Evolutionary conservation across 2,797 vertebrate species (phyloP), one percentile per base, ranked within the genome.

Genomic region (Smutsia temminckii): DNA sequence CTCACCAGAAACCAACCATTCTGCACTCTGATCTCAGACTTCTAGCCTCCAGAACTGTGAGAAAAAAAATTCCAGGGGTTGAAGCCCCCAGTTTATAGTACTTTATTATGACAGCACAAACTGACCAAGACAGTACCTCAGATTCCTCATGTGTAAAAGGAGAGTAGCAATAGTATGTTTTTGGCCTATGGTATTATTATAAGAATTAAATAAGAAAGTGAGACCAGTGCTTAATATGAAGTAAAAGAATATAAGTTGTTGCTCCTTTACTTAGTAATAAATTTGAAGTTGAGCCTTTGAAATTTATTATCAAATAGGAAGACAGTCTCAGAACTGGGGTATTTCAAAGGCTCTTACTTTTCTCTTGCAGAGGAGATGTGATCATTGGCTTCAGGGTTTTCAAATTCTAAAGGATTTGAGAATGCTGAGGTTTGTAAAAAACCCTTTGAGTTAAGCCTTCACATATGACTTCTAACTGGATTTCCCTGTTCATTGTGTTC

Each of bases 401-500:
- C 85, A 95, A 68, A 95, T 93, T 84, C 74, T 32, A 64, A 94
- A 84, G 68, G 37, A 95, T 77, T 92, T 61, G 64, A 78, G 79
- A 93, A 87, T 53, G 21, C 37, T 46, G 63, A 84, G 6, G 49
- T 81, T 49, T 95, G 96, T 68, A 96, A 91, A 96, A 95, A 93
- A 96, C 63, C 75, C 53, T 83, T 72, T 71, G 59, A 84, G 74
- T 93, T 64, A 78, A 77, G 32, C n/a, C 74, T 85, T 78, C 71
- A 63, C 69, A 64, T 93, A 84, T 46, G 74, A 84, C 74, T 95
- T 69, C 61, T 83, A 95, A 95, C 78, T 89, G 69, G 63, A 96
- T 96, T 96, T 94, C 71, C 42, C 57, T 96, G 77, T 94, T 90
- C 71, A 59, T 64, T 91, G 78, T 32, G 34, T 94, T 95, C 49